Percentiles rank a stretch among this genome's conserved stretches.
These are phyloP conservation scores for Phymorhynchus buccinoides DNA, from an alignment of 1,140 invertebrate genomes.

Conservation along the genomic window DNA sequence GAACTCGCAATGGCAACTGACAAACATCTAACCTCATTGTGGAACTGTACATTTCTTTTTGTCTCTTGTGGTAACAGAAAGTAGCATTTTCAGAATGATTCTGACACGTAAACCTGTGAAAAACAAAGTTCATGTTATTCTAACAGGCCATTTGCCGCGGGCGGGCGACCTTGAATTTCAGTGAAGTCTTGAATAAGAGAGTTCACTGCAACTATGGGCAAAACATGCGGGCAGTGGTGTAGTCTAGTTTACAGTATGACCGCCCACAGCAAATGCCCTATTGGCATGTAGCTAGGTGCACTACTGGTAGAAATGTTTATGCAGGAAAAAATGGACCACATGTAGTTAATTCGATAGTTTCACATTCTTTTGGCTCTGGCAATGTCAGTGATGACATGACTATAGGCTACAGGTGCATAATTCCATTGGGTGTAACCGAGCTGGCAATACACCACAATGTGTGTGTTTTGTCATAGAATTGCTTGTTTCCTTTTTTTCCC, in stretches of 20 bases:
- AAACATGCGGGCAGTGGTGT: no score
- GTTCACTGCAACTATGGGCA: no score
- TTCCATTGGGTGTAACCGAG: neutral
- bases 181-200: no score
- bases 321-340: neutral
- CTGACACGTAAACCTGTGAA: neutral
- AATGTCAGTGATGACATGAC: neutral
- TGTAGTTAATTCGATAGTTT: no score
- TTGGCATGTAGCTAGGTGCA: neutral
- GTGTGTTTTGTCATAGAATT: neutral
- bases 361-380: no score
- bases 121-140: constrained; percentile 6
- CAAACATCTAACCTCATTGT: neutral
- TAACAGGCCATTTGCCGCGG: no score
- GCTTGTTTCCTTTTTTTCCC: no score
- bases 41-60: neutral
- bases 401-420: neutral
- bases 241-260: no score
- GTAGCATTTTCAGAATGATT: no score
- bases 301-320: neutral
- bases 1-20: neutral
- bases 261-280: no score
- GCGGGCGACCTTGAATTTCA: no score
- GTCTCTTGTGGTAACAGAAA: neutral
- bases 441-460: neutral